Evolutionary conservation across 1,140 invertebrate species (phyloP), one percentile per base, ranked within the genome.

Genomic region (Apis laboriosa): DNA sequence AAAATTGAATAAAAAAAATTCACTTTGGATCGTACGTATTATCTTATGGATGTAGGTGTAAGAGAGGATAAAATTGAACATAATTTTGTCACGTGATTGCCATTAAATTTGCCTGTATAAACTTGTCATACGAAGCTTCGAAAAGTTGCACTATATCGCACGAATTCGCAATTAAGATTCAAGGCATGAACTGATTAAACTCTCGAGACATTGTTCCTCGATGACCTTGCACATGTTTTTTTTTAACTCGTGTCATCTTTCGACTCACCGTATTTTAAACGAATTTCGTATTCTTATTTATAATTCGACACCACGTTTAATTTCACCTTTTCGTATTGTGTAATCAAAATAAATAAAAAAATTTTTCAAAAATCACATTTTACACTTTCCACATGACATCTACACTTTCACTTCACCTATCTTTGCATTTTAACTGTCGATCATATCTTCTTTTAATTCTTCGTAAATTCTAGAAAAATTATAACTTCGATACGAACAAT

Each of bases 121-220:
- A 75, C 79, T 80, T 80, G 79, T 75, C 77, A 72, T 55, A 63
- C 49, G 12, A 58, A 74, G 28, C 28, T 28, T 64, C n/a, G 43
- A 72, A 61, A 60, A 63, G 49, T n/a, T 15, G 12, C 15, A 15
- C 2, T 24, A 24, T 49, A 28, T 43, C 34, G 51, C 77, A 60
- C 58, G 24, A 71, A 58, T 28, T 79, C n/a, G n/a, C 49, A 66
- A 61, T 72, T 72, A 63, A 11, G 11, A 53, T 79, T 72, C 77
- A 72, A 79, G 58, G 28, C 49, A 77, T 8, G 28, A 49, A 21
- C 49, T 72, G 24, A 63, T 79, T 79, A 63, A 63, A 34, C 68
- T 72, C 24, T 21, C 34, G 21, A 58, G 55, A 34, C 19, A 21
- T 8, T 34, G 9, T 15, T 58, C 53, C 13, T 43, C 28, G 17